Percentiles rank a stretch among this genome's conserved stretches.
phyloP scores from a whole-genome alignment of 1,140 invertebrate species.

The Drosophila baimaii region DNA sequence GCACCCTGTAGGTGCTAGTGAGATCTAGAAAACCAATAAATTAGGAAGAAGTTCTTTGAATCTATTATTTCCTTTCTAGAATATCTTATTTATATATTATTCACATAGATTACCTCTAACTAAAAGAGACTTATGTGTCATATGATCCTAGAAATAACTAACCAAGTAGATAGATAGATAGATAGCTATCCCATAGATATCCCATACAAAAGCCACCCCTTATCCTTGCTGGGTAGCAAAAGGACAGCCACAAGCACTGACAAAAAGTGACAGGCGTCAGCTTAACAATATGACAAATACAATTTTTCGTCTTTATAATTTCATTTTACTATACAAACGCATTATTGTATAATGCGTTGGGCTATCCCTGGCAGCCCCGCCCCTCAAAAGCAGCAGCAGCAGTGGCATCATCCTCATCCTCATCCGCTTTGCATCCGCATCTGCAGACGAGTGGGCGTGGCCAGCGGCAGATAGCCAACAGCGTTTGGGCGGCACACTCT shows the following conservation, averaged over 20 bases:
- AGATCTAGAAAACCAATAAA: too few species aligned
- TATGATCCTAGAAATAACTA: background rate
- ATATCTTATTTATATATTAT: too few species aligned
- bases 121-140: background rate
- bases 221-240: conserved; percentile 18
- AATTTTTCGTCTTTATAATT: conserved; percentile 80
- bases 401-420: conserved; percentile 34
- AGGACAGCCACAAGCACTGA: conserved; percentile 40
- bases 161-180: background rate
- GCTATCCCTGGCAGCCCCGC: conserved; percentile 14
- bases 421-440: conserved; percentile 30
- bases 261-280: conserved; percentile 74
- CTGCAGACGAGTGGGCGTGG: conserved; percentile 47
- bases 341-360: conserved; percentile 78
- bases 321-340: conserved; percentile 78
- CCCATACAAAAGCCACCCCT: background rate
- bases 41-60: too few species aligned
- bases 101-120: background rate
- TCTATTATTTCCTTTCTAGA: too few species aligned
- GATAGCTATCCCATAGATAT: conserved; percentile 6
- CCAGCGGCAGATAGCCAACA: conserved; percentile 32
- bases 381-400: conserved; percentile 6
- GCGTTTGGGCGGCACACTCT: conserved; percentile 62
- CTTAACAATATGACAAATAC: conserved; percentile 83
- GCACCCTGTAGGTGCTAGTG: too few species aligned